Evolutionary conservation across 1,140 invertebrate genomes (phyloP).

Genomic region (Neodiprion virginianus): DNA sequence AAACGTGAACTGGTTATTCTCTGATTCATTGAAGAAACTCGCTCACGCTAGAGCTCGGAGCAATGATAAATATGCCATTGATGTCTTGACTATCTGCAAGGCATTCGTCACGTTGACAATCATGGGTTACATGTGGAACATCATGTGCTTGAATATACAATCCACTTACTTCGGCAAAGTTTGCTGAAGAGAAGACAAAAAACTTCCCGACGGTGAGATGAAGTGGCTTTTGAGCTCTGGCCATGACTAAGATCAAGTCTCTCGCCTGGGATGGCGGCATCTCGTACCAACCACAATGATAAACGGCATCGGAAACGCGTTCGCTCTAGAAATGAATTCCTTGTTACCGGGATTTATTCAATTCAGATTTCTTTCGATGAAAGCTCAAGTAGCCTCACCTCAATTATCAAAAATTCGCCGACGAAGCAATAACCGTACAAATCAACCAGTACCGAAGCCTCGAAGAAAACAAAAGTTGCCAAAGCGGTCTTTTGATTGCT

Average conservation of each 20-base stretch:
- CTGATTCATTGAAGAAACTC: too few species aligned
- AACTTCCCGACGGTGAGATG: background rate
- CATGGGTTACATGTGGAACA: background rate
- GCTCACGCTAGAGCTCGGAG: background rate
- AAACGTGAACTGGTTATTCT: too few species aligned
- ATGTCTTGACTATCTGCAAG: slow-evolving; percentile 1
- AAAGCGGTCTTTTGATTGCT: background rate
- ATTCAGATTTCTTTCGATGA: background rate
- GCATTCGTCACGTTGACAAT: background rate
- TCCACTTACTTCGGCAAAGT: background rate
- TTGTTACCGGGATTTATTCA: background rate
- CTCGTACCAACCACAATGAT: background rate
- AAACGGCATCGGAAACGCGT: background rate
- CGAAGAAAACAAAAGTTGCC: background rate
- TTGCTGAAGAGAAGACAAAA: background rate
- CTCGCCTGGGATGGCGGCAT: background rate
- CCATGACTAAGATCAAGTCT: background rate
- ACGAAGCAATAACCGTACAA: background rate
- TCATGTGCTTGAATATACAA: background rate
- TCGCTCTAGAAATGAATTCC: background rate
- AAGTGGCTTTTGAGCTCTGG: background rate
- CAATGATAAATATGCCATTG: background rate
- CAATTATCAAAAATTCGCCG: background rate
- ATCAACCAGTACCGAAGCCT: background rate
- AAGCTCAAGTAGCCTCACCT: background rate